These are phyloP conservation scores for Barypeithes pellucidus DNA, from an alignment of 2,888 invertebrate genomes.

Conservation along the genomic window DNA sequence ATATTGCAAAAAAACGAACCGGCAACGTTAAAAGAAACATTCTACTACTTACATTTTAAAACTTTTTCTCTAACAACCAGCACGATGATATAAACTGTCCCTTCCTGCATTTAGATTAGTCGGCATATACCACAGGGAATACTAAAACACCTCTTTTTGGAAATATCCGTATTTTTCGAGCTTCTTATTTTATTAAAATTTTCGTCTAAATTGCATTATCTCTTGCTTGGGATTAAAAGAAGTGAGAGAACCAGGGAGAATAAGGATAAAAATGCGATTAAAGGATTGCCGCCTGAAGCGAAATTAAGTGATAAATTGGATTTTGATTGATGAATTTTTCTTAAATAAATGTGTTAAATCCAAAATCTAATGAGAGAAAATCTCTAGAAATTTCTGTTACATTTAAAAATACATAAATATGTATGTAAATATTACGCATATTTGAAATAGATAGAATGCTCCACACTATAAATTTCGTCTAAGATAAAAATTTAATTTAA, in stretches of 20 bases:
- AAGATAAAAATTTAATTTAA: too few species aligned
- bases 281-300: background rate
- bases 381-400: too few species aligned
- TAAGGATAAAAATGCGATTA: background rate
- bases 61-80: too few species aligned
- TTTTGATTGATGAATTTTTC: too few species aligned
- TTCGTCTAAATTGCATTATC: background rate
- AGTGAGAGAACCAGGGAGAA: background rate
- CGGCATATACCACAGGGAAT: background rate
- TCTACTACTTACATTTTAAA: too few species aligned
- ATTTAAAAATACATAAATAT: too few species aligned
- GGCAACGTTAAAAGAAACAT: too few species aligned
- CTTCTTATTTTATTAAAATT: conserved; percentile 13
- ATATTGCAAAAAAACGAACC: too few species aligned
- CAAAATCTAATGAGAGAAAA: too few species aligned
- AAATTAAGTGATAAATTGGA: conserved; percentile 5
- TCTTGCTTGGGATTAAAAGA: background rate
- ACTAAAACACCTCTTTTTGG: background rate
- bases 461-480: too few species aligned
- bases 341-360: background rate
- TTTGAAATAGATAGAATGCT: too few species aligned
- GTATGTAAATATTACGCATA: too few species aligned
- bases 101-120: background rate
- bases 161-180: background rate
- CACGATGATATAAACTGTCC: background rate